These are phyloP conservation scores for Urocynchramus pylzowi DNA, from an alignment of 2,113 vertebrate genomes.

Conservation along the genomic window DNA sequence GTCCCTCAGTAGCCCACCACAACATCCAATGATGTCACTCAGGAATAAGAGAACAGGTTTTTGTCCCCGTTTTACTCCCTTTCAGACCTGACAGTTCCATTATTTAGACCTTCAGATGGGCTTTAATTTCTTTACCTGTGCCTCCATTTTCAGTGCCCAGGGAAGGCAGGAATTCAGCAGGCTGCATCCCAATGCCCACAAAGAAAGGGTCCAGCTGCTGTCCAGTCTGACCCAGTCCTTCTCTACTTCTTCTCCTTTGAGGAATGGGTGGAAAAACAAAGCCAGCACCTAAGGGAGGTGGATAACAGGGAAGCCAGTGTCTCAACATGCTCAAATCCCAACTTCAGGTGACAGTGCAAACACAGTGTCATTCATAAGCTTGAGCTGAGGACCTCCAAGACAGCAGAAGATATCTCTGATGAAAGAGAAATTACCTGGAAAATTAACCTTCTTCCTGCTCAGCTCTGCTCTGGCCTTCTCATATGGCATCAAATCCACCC, in stretches of 20 bases:
- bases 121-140: background rate
- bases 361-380: background rate
- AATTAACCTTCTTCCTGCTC: background rate
- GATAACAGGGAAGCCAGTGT: background rate
- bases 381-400: background rate
- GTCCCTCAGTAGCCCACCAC: background rate
- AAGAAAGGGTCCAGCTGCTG: background rate
- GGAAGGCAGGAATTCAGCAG: background rate
- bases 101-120: background rate
- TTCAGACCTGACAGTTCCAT: background rate
- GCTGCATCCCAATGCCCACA: background rate
- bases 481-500: fast-evolving
- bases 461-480: background rate
- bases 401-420: background rate
- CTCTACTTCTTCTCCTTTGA: background rate
- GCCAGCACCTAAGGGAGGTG: background rate
- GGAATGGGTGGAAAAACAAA: background rate
- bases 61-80: background rate
- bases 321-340: background rate
- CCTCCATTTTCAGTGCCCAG: background rate
- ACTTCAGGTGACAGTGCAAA: background rate
- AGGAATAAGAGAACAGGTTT: background rate
- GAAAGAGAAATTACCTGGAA: background rate
- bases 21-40: background rate
- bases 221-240: background rate